These are phyloP conservation scores for Caenorhabditis remanei DNA, from an alignment of 1,140 invertebrate species.

Conservation along the genomic window DNA sequence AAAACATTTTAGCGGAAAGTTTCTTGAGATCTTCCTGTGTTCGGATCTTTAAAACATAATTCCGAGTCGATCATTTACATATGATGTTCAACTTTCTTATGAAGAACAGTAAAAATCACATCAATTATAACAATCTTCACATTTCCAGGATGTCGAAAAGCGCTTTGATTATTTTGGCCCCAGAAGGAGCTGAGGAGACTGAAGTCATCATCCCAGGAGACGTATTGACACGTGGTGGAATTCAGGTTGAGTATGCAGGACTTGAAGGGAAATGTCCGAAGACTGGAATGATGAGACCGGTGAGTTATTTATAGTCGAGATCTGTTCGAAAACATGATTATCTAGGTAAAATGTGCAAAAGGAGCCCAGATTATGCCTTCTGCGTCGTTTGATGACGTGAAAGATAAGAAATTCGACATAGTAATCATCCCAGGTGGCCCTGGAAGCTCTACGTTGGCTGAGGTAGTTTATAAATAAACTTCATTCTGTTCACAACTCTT, in stretches of 20 bases:
- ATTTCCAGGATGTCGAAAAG: constrained; percentile 21
- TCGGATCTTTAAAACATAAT: too few relatives aligned
- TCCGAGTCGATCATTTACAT: too few relatives aligned
- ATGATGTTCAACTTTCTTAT: too few relatives aligned
- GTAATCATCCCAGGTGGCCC: constrained; percentile 92
- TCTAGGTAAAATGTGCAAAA: constrained; percentile 66
- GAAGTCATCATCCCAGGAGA: constrained; percentile 92
- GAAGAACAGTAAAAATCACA: too few relatives aligned
- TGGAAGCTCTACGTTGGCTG: constrained; percentile 86
- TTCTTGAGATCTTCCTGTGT: too few relatives aligned
- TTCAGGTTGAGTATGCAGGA: constrained; percentile 77
- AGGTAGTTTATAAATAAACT: constrained; percentile 79
- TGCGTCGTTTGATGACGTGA: constrained; percentile 67
- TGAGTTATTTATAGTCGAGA: not conserved
- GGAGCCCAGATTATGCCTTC: constrained; percentile 69
- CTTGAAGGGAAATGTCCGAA: not conserved
- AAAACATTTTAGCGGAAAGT: too few relatives aligned
- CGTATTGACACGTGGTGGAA: constrained; percentile 88
- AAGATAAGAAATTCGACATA: constrained; percentile 81
- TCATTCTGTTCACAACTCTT: not conserved
- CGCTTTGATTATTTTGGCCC: constrained; percentile 83
- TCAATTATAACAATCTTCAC: too few relatives aligned
- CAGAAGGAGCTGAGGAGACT: constrained; percentile 91
- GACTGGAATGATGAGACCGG: not conserved
- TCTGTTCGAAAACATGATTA: not conserved